Evolutionary conservation across 2,888 invertebrate genomes (phyloP).

Genomic region (Lithophane socia): DNA sequence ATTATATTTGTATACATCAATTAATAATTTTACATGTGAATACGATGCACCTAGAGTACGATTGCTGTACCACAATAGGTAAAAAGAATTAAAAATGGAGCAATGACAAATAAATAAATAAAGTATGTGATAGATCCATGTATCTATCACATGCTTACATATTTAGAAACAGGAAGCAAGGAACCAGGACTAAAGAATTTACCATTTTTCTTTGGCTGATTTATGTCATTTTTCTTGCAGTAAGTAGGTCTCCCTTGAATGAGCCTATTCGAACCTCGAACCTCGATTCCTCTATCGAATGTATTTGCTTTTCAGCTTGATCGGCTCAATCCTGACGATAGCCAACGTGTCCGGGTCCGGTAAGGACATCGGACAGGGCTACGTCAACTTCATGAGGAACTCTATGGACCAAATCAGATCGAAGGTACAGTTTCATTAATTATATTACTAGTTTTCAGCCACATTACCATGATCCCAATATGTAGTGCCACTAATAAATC

Average conservation of each 20-base stretch:
- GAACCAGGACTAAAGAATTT: background rate
- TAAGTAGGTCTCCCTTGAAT: too few relatives aligned
- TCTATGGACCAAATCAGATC: conserved; percentile 99
- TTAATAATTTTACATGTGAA: too few relatives aligned
- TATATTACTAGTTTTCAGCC: background rate
- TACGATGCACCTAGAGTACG: too few relatives aligned
- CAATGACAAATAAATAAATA: too few relatives aligned
- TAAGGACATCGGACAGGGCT: conserved; percentile 99
- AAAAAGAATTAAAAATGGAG: too few relatives aligned
- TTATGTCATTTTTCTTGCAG: background rate
- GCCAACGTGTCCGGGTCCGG: conserved; percentile 98
- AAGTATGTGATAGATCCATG: too few relatives aligned
- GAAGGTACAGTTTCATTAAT: conserved; percentile 92
- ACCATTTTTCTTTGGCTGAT: background rate
- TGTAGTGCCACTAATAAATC: background rate
- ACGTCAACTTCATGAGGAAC: conserved; percentile 99
- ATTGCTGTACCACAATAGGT: too few relatives aligned
- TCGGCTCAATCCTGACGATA: conserved; percentile 88
- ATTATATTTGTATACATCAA: too few relatives aligned
- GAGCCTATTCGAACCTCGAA: too few relatives aligned
- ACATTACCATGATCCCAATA: background rate
- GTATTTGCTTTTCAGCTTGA: conserved; percentile 77
- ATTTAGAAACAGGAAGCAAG: too few relatives aligned
- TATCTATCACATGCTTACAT: too few relatives aligned
- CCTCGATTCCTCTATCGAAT: too few relatives aligned